Base-by-base conservation (phyloP, 1,140 invertebrate genomes). In the Microplitis mediator region DNA sequence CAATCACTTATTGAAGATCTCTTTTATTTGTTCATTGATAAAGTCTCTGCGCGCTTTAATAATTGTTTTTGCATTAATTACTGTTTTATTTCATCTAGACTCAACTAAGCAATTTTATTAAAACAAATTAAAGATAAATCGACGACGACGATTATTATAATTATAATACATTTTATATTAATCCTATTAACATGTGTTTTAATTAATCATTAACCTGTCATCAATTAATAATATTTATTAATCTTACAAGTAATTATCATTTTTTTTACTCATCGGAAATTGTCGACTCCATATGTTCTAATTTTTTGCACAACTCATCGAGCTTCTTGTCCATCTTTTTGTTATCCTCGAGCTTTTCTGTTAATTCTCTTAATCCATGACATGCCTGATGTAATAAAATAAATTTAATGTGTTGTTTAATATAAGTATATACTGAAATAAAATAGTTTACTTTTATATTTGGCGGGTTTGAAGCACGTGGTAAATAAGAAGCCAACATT, bases 141-240 rank as follows among this genome's bases (percentile, higher is more conserved):
- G 16, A n/a, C 52, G 16, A 54, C 61, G 31, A 71, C 45, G 16
- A 71, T 60, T 71, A 64, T 63, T 82, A 84, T 80, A 85, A 86
- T 86, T 82, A 84, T 80, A 85, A 86, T 85, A 85, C 79, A 86
- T 86, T 85, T 86, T 84, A 84, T 85, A 85, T 84, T 85, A 85
- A 85, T 84, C 82, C 79, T 81, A 80, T 71, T 77, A 73, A 77
- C 61, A 66, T 75, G 45, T 77, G 75, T 79, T 72, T 39, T 74
- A 72, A 67, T 71, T 36, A 68, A 56, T 50, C 31, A 64, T 71
- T 52, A 74, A 23, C 73, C 67, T 65, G 71, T 3, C 23, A 45
- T 45, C 5, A 9, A 11, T 11, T 45, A 66, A 63, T 34, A 32
- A 14, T 62, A 54, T 39, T 74, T 62, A 45, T 67, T 65, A 69